Conservation (phyloP, 2,113 vertebrate species). For the Cryptomyrus ogoouensis region DNA sequence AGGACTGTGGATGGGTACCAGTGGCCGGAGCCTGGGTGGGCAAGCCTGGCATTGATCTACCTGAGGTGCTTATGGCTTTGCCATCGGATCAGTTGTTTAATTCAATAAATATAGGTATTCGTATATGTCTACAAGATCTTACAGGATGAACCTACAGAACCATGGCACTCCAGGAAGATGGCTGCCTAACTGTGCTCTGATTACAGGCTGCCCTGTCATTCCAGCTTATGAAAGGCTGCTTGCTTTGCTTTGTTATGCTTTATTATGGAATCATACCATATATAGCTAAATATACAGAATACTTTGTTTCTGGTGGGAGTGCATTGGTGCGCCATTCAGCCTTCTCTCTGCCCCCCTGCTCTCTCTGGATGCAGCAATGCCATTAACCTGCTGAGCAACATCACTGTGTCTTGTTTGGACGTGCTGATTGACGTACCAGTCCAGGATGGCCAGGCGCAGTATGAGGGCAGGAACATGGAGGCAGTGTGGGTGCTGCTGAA, state of each 20-base stretch:
- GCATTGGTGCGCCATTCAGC: slow-evolving; percentile 34
- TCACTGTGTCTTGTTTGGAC: slow-evolving; percentile 86
- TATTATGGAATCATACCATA: not conserved
- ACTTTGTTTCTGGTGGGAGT: not conserved
- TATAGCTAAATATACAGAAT: not conserved
- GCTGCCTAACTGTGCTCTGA: not conserved
- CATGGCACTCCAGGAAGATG: not conserved
- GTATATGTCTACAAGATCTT: not conserved
- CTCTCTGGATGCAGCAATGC: slow-evolving; percentile 72
- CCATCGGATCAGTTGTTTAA: not conserved
- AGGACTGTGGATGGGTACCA: not conserved
- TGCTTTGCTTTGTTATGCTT: not conserved
- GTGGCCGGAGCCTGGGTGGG: not conserved
- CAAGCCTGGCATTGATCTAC: not conserved
- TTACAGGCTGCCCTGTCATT: not conserved
- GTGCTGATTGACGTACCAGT: slow-evolving; percentile 78
- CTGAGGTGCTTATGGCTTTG: not conserved
- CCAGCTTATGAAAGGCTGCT: not conserved
- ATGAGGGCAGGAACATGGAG: slow-evolving; percentile 85
- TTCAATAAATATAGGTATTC: not conserved
- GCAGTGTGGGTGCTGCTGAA: slow-evolving; percentile 75
- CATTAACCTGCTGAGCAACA: slow-evolving; percentile 91
- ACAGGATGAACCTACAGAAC: not conserved
- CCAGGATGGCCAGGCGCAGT: slow-evolving; percentile 67
- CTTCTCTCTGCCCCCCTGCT: not conserved